phyloP scores from a whole-genome alignment of 2,888 invertebrate genomes.

The Dyspetes luteomarginatus region DNA sequence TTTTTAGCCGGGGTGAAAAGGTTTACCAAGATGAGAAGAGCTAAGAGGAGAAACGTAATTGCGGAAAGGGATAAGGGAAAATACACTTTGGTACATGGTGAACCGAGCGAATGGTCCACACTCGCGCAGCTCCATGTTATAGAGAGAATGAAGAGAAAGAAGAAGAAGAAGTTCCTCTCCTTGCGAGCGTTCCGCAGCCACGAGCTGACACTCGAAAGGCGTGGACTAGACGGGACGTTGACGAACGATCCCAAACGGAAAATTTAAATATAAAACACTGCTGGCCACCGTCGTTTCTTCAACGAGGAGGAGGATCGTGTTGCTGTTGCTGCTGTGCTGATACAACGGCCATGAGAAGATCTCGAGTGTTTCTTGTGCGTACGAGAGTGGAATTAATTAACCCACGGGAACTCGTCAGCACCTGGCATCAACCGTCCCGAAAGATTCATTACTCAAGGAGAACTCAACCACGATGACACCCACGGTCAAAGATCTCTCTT shows the following conservation, averaged over 20 bases:
- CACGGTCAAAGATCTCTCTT: conserved; percentile 39
- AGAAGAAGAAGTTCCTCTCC: conserved; percentile 57
- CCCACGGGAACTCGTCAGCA: conserved; percentile 61
- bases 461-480: conserved; percentile 28
- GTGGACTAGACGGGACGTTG: conserved; percentile 66
- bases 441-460: conserved; percentile 56
- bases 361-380: conserved; percentile 23
- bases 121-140: conserved; percentile 10
- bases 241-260: conserved; percentile 62
- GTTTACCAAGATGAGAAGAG: no score
- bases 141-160: no score
- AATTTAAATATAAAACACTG: conserved; percentile 66
- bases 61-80: no score
- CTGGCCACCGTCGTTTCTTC: neutral
- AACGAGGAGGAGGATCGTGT: conserved; percentile 9
- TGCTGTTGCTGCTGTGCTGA: conserved; percentile 2
- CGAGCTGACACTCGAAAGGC: conserved; percentile 65
- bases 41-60: no score
- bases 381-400: conserved; percentile 59
- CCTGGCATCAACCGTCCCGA: conserved; percentile 57
- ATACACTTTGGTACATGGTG: neutral
- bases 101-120: conserved; percentile 30
- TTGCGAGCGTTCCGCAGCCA: conserved; percentile 57
- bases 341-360: neutral
- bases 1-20: no score